Conservation (phyloP, 92 coral and sea anemone genomes). For the Anthopleura xanthogrammica region DNA sequence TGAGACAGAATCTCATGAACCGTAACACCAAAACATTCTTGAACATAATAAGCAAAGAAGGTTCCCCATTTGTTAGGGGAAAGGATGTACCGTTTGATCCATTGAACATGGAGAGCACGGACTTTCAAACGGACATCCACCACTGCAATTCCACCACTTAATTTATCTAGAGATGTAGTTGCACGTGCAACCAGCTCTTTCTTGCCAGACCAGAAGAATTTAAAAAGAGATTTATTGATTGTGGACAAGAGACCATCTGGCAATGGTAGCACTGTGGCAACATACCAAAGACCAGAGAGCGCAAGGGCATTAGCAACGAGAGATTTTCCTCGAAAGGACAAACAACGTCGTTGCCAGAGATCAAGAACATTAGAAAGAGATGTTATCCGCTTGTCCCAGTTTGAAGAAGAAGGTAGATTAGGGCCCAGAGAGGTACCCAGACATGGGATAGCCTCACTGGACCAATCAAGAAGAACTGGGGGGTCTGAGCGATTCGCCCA, state of each 20-base stretch:
- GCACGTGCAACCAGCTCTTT: constrained; percentile 7
- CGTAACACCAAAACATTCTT: neutral
- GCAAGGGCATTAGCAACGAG: constrained; percentile 27
- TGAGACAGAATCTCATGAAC: neutral
- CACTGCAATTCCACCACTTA: constrained; percentile 3
- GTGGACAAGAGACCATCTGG: neutral
- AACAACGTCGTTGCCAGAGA: constrained; percentile 23
- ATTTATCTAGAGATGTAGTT: neutral
- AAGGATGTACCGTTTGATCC: constrained; percentile 9
- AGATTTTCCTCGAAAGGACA: constrained; percentile 35
- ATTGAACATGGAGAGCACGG: constrained; percentile 4
- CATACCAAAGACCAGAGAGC: constrained; percentile 39
- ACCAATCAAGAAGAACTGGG: constrained; percentile 39
- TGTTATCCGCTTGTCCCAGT: constrained; percentile 39
- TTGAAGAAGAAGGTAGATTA: neutral
- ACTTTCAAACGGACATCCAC: neutral
- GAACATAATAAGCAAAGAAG: constrained; percentile 3
- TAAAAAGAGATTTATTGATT: neutral
- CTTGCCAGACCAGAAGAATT: constrained; percentile 15
- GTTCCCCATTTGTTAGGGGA: constrained; percentile 5
- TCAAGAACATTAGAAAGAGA: neutral
- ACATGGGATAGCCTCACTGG: constrained; percentile 22
- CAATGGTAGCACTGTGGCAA: constrained; percentile 9
- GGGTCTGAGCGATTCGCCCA: constrained; percentile 45
- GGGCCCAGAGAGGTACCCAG: constrained; percentile 33